Conservation (phyloP, 2,888 invertebrate genomes). For the Synanthedon andrenaeformis region DNA sequence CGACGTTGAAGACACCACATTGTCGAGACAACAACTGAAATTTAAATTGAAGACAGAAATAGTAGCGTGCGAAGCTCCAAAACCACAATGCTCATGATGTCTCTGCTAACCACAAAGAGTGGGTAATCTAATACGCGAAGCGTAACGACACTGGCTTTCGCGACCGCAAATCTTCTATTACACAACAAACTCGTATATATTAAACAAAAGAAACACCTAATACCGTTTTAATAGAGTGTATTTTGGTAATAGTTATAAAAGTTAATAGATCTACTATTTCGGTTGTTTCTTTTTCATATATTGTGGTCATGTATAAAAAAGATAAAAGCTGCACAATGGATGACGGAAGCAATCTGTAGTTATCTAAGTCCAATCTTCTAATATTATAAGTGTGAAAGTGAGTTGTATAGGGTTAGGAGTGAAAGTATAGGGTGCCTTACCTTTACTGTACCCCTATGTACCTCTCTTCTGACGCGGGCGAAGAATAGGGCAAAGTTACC, state of each 20-base stretch:
- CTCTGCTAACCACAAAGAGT: constrained; percentile 62
- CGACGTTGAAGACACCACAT: background rate
- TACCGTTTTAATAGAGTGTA: background rate
- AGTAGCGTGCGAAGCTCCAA: constrained; percentile 53
- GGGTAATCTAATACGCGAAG: constrained; percentile 66
- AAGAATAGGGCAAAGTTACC: too few relatives aligned
- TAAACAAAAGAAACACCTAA: background rate
- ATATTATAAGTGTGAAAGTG: too few relatives aligned
- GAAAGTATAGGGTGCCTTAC: too few relatives aligned
- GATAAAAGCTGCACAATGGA: constrained; percentile 11
- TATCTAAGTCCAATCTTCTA: too few relatives aligned
- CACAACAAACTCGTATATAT: constrained; percentile 18
- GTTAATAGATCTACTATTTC: constrained; percentile 43
- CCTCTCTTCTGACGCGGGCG: too few relatives aligned
- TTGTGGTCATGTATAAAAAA: constrained; percentile 42
- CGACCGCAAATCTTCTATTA: constrained; percentile 62
- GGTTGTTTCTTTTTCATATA: constrained; percentile 60
- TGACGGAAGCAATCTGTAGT: too few relatives aligned
- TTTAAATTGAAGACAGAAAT: constrained; percentile 36
- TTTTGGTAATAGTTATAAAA: constrained; percentile 4
- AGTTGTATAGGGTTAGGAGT: too few relatives aligned
- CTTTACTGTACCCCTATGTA: too few relatives aligned
- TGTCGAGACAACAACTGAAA: constrained; percentile 29
- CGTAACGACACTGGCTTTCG: constrained; percentile 66
- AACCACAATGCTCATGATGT: constrained; percentile 61